These are phyloP conservation scores for Psittacula echo DNA, from an alignment of 2,797 vertebrate species.

Conservation along the genomic window DNA sequence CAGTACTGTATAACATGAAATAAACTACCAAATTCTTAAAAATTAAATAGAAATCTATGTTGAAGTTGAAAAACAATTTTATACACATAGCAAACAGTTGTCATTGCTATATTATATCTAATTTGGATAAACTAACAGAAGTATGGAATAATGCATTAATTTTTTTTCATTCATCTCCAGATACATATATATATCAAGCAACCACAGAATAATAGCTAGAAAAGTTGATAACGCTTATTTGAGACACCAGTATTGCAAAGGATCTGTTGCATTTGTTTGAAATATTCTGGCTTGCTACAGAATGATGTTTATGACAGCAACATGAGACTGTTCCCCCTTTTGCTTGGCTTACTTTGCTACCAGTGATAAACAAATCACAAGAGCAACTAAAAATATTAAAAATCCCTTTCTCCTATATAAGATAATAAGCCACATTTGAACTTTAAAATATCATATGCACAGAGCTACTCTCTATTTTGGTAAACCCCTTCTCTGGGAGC, in stretches of 20 bases:
- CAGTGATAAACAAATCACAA: background rate
- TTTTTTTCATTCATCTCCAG: background rate
- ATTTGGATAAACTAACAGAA: background rate
- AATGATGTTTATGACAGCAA: background rate
- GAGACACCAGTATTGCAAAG: background rate
- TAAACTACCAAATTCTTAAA: background rate
- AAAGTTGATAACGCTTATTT: background rate
- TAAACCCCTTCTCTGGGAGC: background rate
- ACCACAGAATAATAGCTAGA: background rate
- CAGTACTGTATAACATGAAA: background rate
- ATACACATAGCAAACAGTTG: background rate
- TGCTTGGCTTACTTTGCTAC: background rate
- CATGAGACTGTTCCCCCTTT: background rate
- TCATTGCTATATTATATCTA: background rate
- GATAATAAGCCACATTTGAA: background rate
- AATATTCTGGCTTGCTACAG: background rate
- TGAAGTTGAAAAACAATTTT: background rate
- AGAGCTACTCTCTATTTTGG: background rate
- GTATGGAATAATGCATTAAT: background rate
- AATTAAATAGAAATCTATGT: background rate
- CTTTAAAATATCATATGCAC: background rate
- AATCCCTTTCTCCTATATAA: background rate
- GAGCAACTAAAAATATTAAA: background rate
- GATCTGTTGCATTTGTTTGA: background rate
- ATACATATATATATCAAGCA: background rate